Evolutionary conservation across 2,797 vertebrate species (phyloP), one percentile per base, ranked within the genome.

Genomic region (Liparis tanakae): DNA sequence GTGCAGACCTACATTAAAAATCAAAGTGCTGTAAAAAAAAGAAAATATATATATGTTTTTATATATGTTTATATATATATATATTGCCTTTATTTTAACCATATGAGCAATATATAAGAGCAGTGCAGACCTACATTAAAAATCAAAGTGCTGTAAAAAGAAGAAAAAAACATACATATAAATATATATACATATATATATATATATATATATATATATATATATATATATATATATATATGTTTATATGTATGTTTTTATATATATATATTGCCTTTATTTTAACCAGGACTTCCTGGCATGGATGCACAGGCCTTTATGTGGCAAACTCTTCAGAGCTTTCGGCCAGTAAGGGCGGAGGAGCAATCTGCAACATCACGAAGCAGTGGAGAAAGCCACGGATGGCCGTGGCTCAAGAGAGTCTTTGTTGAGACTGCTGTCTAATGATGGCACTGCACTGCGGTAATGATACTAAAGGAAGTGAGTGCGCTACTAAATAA

Each of bases 371-470:
- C 30, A 58, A 17, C 25, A 51, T 73, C n/a, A 71, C 2, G 39
- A 77, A 59, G 50, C 37, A 30, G 37, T 17, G 12, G 54, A 67
- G 66, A 56, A 69, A 67, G 59, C 58, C 43, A 56, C 25, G 46
- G 61, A 70, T 74, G 69, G 54, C 56, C 8, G 15, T 67, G 76
- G 81, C 84, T 87, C 84, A 69, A 76, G 77, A 81, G 78, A 84
- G 48, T 74, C 70, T 70, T 80, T 81, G 69, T 80, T 64, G 57
- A 78, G 76, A 72, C 20, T 72, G 62, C 61, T 57, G 60, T 84
- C 79, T 87, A 83, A 91, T 88, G 74, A 86, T 81, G 78, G 60
- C 46, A 76, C 88, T 87, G 83, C 90, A 89, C 57, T 87, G 87
- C 78, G 4, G 79, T 87, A 87, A 90, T 90, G 80, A 89, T 70